These are phyloP conservation scores for Heliconius melpomene DNA, from an alignment of 1,140 invertebrate genomes.

Conservation along the genomic window DNA sequence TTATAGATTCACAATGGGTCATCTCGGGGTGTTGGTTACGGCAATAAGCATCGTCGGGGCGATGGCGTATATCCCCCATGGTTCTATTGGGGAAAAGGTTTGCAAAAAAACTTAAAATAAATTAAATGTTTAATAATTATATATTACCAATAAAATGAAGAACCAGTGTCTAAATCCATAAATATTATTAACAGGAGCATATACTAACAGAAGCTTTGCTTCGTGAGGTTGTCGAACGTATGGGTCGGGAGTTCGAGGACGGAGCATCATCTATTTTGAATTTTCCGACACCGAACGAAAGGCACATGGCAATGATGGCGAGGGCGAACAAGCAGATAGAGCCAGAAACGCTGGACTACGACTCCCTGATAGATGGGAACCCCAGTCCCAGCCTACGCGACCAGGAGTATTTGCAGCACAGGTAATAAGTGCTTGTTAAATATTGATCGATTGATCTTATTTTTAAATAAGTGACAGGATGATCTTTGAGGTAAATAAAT, in stretches of 20 bases:
- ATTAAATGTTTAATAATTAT: not conserved
- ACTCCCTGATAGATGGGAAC: constrained; percentile 83
- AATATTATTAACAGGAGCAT: constrained; percentile 56
- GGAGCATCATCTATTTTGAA: constrained; percentile 83
- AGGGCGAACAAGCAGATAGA: constrained; percentile 80
- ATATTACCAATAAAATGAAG: not conserved
- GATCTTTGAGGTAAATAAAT: too few relatives aligned
- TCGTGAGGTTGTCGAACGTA: constrained; percentile 86
- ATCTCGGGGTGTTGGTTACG: constrained; percentile 58
- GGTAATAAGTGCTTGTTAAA: constrained; percentile 49
- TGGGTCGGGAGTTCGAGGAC: constrained; percentile 86
- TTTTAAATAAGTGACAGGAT: too few relatives aligned
- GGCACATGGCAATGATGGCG: constrained; percentile 79
- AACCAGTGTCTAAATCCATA: constrained; percentile 5
- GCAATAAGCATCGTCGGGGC: constrained; percentile 70
- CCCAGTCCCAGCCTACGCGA: constrained; percentile 90
- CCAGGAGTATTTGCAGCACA: constrained; percentile 94
- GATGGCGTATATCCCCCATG: constrained; percentile 76
- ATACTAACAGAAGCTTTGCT: constrained; percentile 84
- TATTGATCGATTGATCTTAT: not conserved
- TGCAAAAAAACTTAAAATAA: constrained; percentile 25
- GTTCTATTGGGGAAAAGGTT: constrained; percentile 78
- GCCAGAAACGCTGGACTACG: constrained; percentile 84
- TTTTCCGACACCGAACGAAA: constrained; percentile 81
- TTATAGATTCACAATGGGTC: constrained; percentile 66